Base-by-base conservation (phyloP, 2,888 invertebrate genomes). In the Drosophila kambysellisi region DNA sequence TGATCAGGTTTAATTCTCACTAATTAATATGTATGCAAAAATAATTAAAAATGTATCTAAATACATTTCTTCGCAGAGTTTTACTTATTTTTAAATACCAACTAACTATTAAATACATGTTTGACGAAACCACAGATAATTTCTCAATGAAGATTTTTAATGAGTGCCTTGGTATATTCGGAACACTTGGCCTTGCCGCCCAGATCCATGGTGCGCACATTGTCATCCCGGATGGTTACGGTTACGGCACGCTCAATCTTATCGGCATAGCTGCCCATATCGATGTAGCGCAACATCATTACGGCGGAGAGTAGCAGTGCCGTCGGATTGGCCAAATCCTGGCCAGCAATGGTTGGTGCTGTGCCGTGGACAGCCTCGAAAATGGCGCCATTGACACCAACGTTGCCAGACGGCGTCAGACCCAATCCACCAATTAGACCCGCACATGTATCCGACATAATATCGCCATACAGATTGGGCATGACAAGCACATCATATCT, bases 351-450 rank as follows among this genome's bases (percentile, higher is more conserved):
- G 91, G 98, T 98, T 0, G 99, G 99, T 1, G 99, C 99, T 29
- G 99, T 99, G 74, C 99, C 99, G 92, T 99, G 99, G 1, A 99
- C 98, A 97, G 98, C 98, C 94, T 99, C 99, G 92, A 99, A 99
- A 41, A 99, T 96, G 53, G 99, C 99, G 65, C 99, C 99, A 91
- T 97, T 97, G 84, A 97, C 95, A 79, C 99, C 99, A 92, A 99
- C 99, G 93, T 99, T 99, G 37, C 99, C 99, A 63, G 99, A 99
- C 11, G 99, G 98, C 32, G 99, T 99, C 61, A 99, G 95, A 17
- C 99, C 99, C 37, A 99, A 94, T 0, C 99, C 99, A 60, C 99
- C 99, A 12, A 99, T 97, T 25, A 99, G 95, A 61, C 99, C 99
- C 67, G 99, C 99, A 92, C 99, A 99, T 95, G 99, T 96, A 94